phyloP scores from a whole-genome alignment of 2,797 vertebrate species.

The Arnoldichthys spilopterus region DNA sequence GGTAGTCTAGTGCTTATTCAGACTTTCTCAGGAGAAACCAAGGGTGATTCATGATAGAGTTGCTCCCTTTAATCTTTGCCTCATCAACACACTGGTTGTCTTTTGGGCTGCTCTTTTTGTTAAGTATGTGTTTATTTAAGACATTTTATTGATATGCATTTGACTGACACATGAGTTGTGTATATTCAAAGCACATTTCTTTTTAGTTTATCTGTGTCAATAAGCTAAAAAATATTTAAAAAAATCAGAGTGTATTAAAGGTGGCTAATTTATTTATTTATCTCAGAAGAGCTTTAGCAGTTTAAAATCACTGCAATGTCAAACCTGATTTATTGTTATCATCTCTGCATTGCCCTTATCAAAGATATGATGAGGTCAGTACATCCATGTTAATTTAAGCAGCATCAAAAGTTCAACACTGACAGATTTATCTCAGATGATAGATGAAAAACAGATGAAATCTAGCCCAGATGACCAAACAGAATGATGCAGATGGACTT shows the following conservation, averaged over 20 bases:
- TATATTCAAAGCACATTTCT: background rate
- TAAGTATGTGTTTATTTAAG: background rate
- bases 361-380: background rate
- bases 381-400: constrained; percentile 17
- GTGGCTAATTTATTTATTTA: background rate
- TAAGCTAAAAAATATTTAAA: too few species aligned
- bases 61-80: background rate
- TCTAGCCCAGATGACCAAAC: constrained; percentile 13
- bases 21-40: constrained; percentile 1
- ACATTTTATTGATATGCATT: background rate
- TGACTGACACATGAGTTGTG: background rate
- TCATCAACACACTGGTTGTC: background rate
- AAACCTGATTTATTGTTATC: constrained; percentile 13
- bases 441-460: constrained; percentile 26
- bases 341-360: constrained; percentile 13
- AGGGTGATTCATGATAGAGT: background rate
- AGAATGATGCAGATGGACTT: constrained; percentile 74
- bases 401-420: constrained; percentile 19
- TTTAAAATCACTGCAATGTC: constrained; percentile 10
- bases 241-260: background rate
- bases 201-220: background rate
- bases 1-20: constrained; percentile 6
- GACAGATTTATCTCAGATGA: constrained; percentile 7
- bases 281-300: background rate
- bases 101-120: background rate